These are phyloP conservation scores for Ceratosolen solmsi DNA, from an alignment of 1,140 invertebrate genomes.

Conservation along the genomic window DNA sequence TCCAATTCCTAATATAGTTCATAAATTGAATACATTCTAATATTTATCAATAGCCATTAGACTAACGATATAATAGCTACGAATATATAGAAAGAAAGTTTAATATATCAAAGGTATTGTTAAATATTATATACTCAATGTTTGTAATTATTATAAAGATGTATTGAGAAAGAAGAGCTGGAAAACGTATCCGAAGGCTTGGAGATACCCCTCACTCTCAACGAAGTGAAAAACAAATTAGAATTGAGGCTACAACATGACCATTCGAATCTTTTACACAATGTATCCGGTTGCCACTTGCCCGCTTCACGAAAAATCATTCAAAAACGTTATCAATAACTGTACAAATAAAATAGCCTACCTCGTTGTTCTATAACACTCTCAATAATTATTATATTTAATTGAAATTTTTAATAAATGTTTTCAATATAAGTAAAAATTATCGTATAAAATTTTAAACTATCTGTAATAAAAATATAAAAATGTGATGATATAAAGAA, in stretches of 20 bases:
- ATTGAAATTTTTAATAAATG: not conserved
- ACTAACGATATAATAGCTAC: too few species aligned
- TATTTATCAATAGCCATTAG: too few species aligned
- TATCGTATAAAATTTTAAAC: not conserved
- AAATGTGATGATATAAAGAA: too few species aligned
- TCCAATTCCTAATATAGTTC: too few species aligned
- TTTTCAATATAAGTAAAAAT: too few species aligned
- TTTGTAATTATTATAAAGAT: conserved; percentile 59
- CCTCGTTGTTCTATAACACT: not conserved
- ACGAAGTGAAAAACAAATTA: conserved; percentile 68
- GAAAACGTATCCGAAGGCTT: conserved; percentile 72
- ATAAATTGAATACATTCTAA: too few species aligned
- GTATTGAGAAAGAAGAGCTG: conserved; percentile 74
- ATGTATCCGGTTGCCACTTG: conserved; percentile 74
- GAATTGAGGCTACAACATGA: conserved; percentile 64
- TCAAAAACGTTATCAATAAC: conserved; percentile 71
- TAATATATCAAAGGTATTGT: too few species aligned
- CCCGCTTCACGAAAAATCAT: conserved; percentile 74
- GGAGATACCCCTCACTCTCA: conserved; percentile 66
- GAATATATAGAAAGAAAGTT: too few species aligned
- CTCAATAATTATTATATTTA: not conserved
- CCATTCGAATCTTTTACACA: conserved; percentile 71
- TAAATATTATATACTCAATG: not conserved
- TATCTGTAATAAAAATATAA: too few species aligned
- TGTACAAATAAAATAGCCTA: not conserved